phyloP scores from a whole-genome alignment of 2,888 invertebrate species.

The Danaus chrysippus region DNA sequence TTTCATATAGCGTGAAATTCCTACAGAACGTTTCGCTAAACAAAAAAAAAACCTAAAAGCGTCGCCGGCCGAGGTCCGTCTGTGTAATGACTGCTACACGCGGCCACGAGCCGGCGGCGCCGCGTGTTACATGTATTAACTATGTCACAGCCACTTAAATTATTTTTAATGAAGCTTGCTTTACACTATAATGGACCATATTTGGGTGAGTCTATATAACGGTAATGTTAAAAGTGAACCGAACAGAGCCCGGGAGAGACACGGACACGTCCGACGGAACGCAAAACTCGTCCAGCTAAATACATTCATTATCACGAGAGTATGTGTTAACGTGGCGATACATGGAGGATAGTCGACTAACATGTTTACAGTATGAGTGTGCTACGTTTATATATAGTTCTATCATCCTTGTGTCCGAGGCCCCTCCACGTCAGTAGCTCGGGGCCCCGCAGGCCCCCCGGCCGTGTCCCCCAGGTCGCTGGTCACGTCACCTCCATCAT shows the following conservation, averaged over 20 bases:
- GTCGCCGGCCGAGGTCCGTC: slow-evolving; percentile 31
- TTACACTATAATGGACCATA: slow-evolving; percentile 36
- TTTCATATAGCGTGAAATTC: slow-evolving; percentile 33
- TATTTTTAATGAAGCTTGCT: slow-evolving; percentile 47
- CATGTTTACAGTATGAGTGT: too few relatives aligned
- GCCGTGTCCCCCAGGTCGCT: slow-evolving; percentile 25
- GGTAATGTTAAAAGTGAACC: background rate
- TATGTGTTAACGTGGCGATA: too few relatives aligned
- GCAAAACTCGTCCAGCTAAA: too few relatives aligned
- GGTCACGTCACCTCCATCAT: slow-evolving; percentile 76
- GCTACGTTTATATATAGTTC: too few relatives aligned
- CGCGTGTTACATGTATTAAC: slow-evolving; percentile 48
- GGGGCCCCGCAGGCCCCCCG: too few relatives aligned
- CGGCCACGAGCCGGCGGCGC: background rate
- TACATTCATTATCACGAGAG: too few relatives aligned
- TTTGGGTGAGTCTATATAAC: background rate
- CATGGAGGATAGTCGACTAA: too few relatives aligned
- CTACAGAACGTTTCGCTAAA: slow-evolving; percentile 39
- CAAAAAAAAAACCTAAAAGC: slow-evolving; percentile 34
- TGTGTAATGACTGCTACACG: slow-evolving; percentile 6
- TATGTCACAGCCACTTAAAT: slow-evolving; percentile 72
- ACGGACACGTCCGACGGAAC: too few relatives aligned
- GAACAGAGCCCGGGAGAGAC: too few relatives aligned
- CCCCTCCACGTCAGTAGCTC: too few relatives aligned
- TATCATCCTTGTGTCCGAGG: too few relatives aligned